Conservation (phyloP, 2,797 vertebrate species). For the Pantherophis alleghaniensis region DNA sequence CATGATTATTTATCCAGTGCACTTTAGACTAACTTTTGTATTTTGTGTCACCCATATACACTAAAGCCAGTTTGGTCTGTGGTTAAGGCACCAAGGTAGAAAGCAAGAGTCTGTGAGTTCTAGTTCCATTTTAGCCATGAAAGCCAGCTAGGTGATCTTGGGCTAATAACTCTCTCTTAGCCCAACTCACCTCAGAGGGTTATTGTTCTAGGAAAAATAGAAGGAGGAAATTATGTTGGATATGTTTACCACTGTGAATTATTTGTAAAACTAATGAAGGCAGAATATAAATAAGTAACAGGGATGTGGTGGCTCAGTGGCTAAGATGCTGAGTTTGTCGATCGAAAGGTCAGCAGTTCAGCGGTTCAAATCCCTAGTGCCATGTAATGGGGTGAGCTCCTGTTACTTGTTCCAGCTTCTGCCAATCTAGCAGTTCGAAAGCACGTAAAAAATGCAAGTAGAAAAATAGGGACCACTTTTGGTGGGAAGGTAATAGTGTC, state of each 20-base stretch:
- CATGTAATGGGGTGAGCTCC: no score
- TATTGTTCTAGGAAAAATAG: background rate
- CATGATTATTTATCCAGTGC: background rate
- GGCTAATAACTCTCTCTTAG: background rate
- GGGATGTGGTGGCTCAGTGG: no score
- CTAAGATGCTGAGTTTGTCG: no score
- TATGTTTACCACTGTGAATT: background rate
- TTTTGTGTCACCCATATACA: background rate
- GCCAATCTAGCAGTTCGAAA: no score
- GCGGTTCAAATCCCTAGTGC: no score
- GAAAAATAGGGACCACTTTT: no score
- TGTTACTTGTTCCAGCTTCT: no score
- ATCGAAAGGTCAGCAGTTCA: no score
- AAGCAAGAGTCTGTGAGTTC: background rate
- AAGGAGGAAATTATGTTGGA: background rate
- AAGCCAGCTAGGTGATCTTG: background rate
- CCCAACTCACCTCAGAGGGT: background rate
- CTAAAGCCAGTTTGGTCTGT: background rate
- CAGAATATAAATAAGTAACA: background rate
- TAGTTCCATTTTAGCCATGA: background rate
- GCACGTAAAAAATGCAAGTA: no score
- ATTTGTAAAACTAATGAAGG: background rate
- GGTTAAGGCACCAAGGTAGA: background rate
- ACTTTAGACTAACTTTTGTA: background rate
- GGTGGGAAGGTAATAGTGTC: no score